Evolutionary conservation across 2,888 invertebrate genomes (phyloP), one percentile per base, ranked within the genome.

Genomic region (Frankliniella fusca): DNA sequence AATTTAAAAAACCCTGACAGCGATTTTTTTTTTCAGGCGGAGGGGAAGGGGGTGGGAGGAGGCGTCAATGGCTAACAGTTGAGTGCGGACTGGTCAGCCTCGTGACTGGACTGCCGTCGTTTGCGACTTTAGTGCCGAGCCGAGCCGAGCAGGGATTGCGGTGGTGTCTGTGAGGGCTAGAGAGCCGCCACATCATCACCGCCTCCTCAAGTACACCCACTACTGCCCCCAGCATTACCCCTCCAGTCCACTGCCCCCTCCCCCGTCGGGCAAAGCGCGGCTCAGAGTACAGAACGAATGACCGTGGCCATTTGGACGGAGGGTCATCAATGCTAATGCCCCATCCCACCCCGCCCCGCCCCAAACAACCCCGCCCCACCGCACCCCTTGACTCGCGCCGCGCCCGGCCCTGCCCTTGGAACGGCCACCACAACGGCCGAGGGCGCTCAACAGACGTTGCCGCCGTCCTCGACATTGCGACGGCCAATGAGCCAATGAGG

Each of bases 291-390:
- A 61, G 61, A 61, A 61, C 61, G 61, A 61, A 61, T 61, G 61
- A n/a, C 61, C 61, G 61, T 61, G 61, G 61, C 61, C 61, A 61
- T 61, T 61, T 61, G 61, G 61, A 12, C 10, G 61, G 15, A 38
- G 61, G n/a, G 61, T 61, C 61, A 61, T 61, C 61, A 61, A 61
- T 61, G 61, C 61, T 61, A 61, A 61, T 61, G 61, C 61, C n/a
- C 61, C 18, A 18, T 18, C 61, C 1, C 61, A 18, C 61, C 15
- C 61, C 61, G 11, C 61, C 15, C 61, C 61, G 7, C 61, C 15
- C 61, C 18, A 18, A 11, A 0, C 3, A 11, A 18, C 61, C n/a
- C 61, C 61, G 7, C 18, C 61, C 61, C 18, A 18, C 0, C 61
- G 12, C 61, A 18, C 61, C 15, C 61, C n/a, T n/a, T 18, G 7